Conservation (phyloP, 2,888 invertebrate species). For the Carcina quercana region DNA sequence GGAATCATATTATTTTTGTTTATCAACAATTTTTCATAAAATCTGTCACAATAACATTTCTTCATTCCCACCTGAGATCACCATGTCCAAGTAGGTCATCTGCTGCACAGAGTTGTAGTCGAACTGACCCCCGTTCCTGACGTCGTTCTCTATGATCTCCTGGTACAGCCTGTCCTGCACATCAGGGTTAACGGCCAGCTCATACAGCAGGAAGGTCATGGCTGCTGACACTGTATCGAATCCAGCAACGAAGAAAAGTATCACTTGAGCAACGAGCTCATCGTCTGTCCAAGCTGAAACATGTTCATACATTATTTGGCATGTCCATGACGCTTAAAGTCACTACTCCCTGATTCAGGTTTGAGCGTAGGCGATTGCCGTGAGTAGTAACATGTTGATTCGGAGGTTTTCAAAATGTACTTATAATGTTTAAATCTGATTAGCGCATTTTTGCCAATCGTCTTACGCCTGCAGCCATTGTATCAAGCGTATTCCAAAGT, state of each 20-base stretch:
- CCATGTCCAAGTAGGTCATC: constrained; percentile 77
- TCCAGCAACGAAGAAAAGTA: constrained; percentile 41
- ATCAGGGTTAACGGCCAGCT: constrained; percentile 73
- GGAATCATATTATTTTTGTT: no score
- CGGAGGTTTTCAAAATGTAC: no score
- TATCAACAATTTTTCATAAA: no score
- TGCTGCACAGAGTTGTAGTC: constrained; percentile 65
- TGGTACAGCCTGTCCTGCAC: constrained; percentile 66
- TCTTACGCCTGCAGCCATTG: no score
- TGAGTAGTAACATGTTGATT: no score
- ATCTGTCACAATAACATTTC: no score
- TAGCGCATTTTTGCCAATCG: no score
- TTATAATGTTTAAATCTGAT: no score
- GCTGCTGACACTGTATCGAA: constrained; percentile 40
- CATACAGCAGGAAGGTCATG: constrained; percentile 68
- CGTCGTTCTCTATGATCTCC: constrained; percentile 67
- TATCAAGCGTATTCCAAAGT: no score
- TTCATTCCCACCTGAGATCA: constrained; percentile 57
- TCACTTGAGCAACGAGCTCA: constrained; percentile 37
- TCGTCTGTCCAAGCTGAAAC: constrained; percentile 32
- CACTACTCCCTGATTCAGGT: no score
- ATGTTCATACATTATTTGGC: neutral
- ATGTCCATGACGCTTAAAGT: no score
- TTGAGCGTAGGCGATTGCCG: no score
- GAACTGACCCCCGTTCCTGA: constrained; percentile 47